Evolutionary conservation across 2,797 vertebrate species (phyloP), one percentile per base, ranked within the genome.

Genomic region (Coregonus suidteri): DNA sequence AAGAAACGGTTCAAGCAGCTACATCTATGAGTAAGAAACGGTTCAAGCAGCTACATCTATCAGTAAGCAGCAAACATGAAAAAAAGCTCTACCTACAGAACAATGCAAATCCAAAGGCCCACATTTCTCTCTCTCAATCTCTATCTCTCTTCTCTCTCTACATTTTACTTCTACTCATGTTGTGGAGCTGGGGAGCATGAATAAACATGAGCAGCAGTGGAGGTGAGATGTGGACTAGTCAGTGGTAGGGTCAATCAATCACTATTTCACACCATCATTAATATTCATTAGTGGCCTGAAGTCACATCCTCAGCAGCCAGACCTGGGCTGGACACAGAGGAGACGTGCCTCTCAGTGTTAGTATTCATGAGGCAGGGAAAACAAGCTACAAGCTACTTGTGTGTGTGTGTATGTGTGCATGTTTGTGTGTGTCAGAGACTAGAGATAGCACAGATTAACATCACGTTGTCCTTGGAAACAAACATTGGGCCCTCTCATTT

Each of bases 211-310:
- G 87, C 77, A 82, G 86, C 85, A 91, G 88, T 86, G 85, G 59
- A 85, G 88, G 89, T 92, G 90, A 91, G 90, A 89, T 89, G 91
- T 91, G 82, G 91, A 89, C 88, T 89, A 91, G 90, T 89, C 89
- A 83, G 90, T 73, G 86, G 86, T 83, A 80, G 86, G 93, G 93
- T 93, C 93, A 94, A 93, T 94, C 94, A 92, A 94, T 95, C 92
- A 94, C 88, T 80, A 81, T 85, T 91, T 84, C 84, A 86, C 86
- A 91, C 82, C 85, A 18, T 84, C 86, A 93, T 95, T 92, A 92
- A 93, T 94, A 95, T 95, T 87, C 87, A 94, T 92, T 82, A 91
- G 84, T 76, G 88, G 90, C 88, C 90, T 81, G 83, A 88, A 93
- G 91, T 92, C 90, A 92, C 90, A 91, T 93, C 90, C 84, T 84